These are phyloP conservation scores for Chromoteleia sp. DNA, from an alignment of 2,888 invertebrate species.

Conservation along the genomic window DNA sequence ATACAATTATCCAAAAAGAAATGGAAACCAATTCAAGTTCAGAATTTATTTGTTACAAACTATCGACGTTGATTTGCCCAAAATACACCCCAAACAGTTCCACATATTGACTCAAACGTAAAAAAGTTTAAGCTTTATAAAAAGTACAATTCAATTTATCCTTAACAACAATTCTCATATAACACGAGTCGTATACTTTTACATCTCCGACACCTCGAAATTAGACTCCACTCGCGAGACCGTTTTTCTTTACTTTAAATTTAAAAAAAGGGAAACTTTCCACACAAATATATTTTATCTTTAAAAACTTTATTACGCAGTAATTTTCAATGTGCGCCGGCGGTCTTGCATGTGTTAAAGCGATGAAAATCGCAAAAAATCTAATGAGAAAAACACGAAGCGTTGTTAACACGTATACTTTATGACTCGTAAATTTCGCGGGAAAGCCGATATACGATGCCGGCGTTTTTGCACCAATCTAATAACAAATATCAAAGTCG, in stretches of 20 bases:
- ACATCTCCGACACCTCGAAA: conserved; percentile 4
- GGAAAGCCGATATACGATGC: conserved; percentile 12
- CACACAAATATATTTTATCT: conserved; percentile 19
- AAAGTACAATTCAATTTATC: conserved; percentile 19
- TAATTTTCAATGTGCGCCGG: conserved; percentile 3
- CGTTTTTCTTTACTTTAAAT: background rate
- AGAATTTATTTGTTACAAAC: no score
- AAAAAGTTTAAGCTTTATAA: conserved; percentile 8
- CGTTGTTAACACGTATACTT: conserved; percentile 38
- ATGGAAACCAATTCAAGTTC: no score
- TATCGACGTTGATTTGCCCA: no score
- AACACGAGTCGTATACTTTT: background rate
- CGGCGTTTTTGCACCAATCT: conserved; percentile 7
- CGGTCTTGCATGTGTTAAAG: conserved; percentile 18
- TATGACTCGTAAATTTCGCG: conserved; percentile 34
- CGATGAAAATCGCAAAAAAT: conserved; percentile 29
- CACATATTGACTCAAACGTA: no score
- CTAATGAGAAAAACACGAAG: conserved; percentile 22
- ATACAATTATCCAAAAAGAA: no score
- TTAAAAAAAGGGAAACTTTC: conserved; percentile 3
- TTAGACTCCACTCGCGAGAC: conserved; percentile 2
- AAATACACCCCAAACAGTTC: no score
- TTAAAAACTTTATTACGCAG: conserved; percentile 15
- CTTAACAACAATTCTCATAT: background rate
- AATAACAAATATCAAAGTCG: conserved; percentile 23